Base-by-base conservation (phyloP, 1,140 invertebrate genomes). In the Fopius arisanus region DNA sequence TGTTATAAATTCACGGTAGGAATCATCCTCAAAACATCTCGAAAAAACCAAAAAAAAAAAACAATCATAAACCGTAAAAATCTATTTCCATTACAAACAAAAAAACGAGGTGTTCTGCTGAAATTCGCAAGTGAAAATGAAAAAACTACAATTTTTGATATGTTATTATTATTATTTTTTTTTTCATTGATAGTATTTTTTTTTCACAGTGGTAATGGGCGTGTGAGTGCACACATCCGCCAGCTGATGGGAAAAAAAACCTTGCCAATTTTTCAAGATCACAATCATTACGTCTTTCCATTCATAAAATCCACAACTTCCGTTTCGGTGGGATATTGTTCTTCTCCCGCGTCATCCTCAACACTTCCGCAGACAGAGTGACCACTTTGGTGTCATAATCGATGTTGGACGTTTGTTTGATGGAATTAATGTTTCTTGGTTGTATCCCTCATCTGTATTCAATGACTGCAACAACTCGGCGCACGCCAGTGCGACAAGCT, bases 381-480 rank as follows among this genome's bases (percentile, higher is more conserved):
- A 59, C 54, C 54, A 59, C 43, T 7, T 51, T 1, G 31, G 31
- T 33, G 29, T 68, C 37, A 68, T 68, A 21, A 59, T 26, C 2
- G 19, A 19, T n/a, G 19, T n/a, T n/a, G 6, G n/a, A 59, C 62
- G 4, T 0, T 31, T 0, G 12, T 4, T 21, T 65, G n/a, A 65
- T 16, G 33, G 33, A 65, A 65, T n/a, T 14, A n/a, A 16, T n/a
- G n/a, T 31, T 65, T 33, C 9, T 65, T 29, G n/a, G n/a, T 6
- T 33, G 28, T 33, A 31, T 65, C 62, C 26, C 62, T 59, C 54
- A 28, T 59, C 54, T 40, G 16, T 41, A 63, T 40, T 29, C 54
- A 66, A 16, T 29, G 70, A 78, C 78, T 66, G 72, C 74, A 80
- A 79, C 67, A 72, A 63, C 79, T 76, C 77, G 75, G 67, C 54